Base-by-base conservation (phyloP, 2,113 vertebrate species). In the Trogon surrucura region DNA sequence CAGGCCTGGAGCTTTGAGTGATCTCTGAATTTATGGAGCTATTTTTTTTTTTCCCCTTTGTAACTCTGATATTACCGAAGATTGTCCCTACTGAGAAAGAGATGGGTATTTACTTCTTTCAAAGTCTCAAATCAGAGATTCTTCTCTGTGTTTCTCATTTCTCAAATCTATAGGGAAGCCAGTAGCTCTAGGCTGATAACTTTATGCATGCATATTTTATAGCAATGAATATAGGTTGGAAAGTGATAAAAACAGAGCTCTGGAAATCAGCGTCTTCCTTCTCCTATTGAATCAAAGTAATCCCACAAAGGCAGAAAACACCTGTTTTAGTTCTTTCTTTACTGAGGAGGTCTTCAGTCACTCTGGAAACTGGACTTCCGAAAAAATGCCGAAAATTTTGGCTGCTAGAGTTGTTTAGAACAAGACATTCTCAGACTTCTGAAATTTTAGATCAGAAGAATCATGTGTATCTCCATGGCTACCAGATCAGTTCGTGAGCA, bases 391-490 rank as follows among this genome's bases (percentile, higher is more conserved):
- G 27, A 80, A 65, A 44, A 64, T 65, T 54, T 80, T 89, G 88
- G 32, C 83, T 91, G 36, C 54, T 72, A 58, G n/a, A 79, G 29
- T 85, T 91, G 54, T 93, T 94, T 72, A 87, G 77, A 93, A 92
- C 45, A 88, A 81, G 88, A 89, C 70, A 82, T 92, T 93, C 80
- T 96, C 77, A 94, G 80, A 89, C 54, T 95, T 86, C 36, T 75
- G 74, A 92, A 91, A 94, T 94, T 92, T 95, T 94, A 89, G 86
- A 92, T 96, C 65, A 93, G 53, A 87, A 93, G 25, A 92, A 91
- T 73, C 45, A 38, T 45, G 58, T 79, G 27, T 75, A 85, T 96
- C 88, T 95, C 94, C 96, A 97, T 97, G 92, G 86, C 91, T 97
- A 97, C 96, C 70, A 89, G 77, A 92, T 94, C 64, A 61, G 61